These are phyloP conservation scores for Enteromius thamalakanensis DNA, from an alignment of 2,797 vertebrate genomes.

Conservation along the genomic window DNA sequence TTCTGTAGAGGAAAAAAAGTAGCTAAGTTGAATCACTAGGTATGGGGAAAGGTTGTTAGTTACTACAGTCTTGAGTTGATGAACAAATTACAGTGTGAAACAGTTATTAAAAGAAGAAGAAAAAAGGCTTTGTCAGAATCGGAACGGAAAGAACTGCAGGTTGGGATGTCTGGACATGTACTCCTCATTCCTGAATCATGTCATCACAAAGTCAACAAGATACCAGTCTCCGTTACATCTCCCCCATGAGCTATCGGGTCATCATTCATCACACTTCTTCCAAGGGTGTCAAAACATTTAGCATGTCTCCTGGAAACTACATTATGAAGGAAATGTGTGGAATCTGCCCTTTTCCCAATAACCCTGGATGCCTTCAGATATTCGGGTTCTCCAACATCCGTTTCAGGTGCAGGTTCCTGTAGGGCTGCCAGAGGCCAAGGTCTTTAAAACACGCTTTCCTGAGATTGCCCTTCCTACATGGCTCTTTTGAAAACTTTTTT, in stretches of 20 bases:
- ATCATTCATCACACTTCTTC: constrained; percentile 34
- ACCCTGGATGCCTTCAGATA: constrained; percentile 61
- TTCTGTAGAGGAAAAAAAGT: background rate
- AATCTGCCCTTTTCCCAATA: constrained; percentile 56
- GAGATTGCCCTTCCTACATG: constrained; percentile 45
- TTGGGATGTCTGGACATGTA: constrained; percentile 46
- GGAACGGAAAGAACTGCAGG: constrained; percentile 2
- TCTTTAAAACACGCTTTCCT: constrained; percentile 65
- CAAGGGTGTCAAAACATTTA: constrained; percentile 53
- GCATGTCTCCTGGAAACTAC: constrained; percentile 53
- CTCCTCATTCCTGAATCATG: constrained; percentile 52
- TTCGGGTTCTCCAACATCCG: constrained; percentile 57
- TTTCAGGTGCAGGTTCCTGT: constrained; percentile 69
- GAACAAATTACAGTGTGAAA: constrained; percentile 40
- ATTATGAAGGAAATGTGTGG: constrained; percentile 49
- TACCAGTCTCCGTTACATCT: constrained; percentile 46
- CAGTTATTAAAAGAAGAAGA: constrained; percentile 3
- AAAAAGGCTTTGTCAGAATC: constrained; percentile 17
- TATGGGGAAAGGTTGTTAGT: constrained; percentile 27
- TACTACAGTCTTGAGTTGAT: constrained; percentile 37
- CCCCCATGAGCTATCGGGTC: constrained; percentile 24
- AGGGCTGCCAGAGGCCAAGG: constrained; percentile 52
- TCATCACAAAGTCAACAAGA: constrained; percentile 56
- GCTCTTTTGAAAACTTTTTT: constrained; percentile 6
- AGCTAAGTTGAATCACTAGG: constrained; percentile 13